Conservation (phyloP, 2,797 vertebrate species). For the Lindbergichthys nudifrons region DNA sequence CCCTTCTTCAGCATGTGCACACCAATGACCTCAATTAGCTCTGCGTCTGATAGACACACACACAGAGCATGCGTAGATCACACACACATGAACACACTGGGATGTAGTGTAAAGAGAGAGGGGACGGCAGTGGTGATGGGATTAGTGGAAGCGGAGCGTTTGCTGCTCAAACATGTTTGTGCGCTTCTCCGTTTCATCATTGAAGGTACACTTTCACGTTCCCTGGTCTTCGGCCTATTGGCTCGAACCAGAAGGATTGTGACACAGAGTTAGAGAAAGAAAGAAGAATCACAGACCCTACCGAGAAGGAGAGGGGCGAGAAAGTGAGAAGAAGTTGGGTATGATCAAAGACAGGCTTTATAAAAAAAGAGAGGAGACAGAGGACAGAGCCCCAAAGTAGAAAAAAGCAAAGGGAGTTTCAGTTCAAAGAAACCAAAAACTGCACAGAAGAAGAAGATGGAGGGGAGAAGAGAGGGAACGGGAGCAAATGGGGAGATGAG, state of each 20-base stretch:
- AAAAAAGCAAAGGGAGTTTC: conserved; percentile 1
- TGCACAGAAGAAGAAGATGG: conserved; percentile 6
- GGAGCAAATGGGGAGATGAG: conserved; percentile 17
- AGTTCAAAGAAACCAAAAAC: conserved; percentile 34
- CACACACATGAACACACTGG: conserved; percentile 37
- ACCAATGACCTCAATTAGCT: conserved; percentile 82
- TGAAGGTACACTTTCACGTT: conserved; percentile 33
- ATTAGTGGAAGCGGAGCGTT: conserved; percentile 45
- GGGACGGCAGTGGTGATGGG: conserved; percentile 34
- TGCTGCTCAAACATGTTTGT: conserved; percentile 46
- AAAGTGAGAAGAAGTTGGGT: conserved; percentile 29
- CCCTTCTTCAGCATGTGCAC: conserved; percentile 62
- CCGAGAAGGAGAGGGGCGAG: conserved; percentile 33
- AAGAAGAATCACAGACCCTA: conserved; percentile 20
- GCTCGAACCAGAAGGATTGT: conserved; percentile 18
- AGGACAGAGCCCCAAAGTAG: conserved; percentile 8
- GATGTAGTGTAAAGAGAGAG: conserved; percentile 18
- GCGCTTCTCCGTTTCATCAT: conserved; percentile 47
- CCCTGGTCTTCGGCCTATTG: conserved; percentile 11
- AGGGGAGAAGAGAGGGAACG: conserved; percentile 2
- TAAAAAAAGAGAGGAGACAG: conserved; percentile 17
- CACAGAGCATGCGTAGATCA: conserved; percentile 59
- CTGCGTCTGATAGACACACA: conserved; percentile 69
- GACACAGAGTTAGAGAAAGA: conserved; percentile 18
- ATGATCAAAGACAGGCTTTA: conserved; percentile 50